Base-by-base conservation (phyloP, 2,888 invertebrate species). In the Sesamia inferens region DNA sequence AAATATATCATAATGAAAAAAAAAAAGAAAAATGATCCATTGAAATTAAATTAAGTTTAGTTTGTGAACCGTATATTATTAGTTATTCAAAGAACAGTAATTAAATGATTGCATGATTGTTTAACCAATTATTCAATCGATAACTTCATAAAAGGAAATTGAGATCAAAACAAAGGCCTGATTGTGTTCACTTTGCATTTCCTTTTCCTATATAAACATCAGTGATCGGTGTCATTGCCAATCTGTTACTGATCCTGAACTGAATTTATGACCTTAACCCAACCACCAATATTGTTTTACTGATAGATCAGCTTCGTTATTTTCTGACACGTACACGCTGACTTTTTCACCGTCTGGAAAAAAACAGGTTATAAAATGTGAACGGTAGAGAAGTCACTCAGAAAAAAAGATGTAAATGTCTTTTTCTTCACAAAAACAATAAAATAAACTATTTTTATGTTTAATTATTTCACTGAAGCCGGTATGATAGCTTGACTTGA, bases 211-310 rank as follows among this genome's bases (percentile, higher is more conserved):
- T n/a, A 61, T 61, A 68, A n/a, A 69, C 68, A 76, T 76, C 74
- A 7, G 39, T 39, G 69, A 77, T 78, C 71, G 74, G 71, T 75
- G 81, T 68, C 83, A 83, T 72, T 81, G 76, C 68, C 78, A 74
- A 58, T 71, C 61, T 65, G 63, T 74, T 44, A 68, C 59, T 76
- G 74, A 62, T 83, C 72, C 78, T 85, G 74, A 85, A 68, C 77
- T 83, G 67, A 79, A 83, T 79, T 51, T 65, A 39, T 62, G 73
- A 69, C 76, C 69, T 79, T 74, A 75, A 73, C 71, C 81, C 67
- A 69, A 51, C 48, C 47, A n/a, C 65, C 22, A 63, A 31, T n/a
- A n/a, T 67, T 70, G 22, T 69, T 47, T 39, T 11, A 16, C 24
- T 67, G 58, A 72, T 72, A 62, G 59, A 63, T 77, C 58, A 47